phyloP scores from a whole-genome alignment of 2,113 vertebrate species.

The Xiphophorus maculatus region DNA sequence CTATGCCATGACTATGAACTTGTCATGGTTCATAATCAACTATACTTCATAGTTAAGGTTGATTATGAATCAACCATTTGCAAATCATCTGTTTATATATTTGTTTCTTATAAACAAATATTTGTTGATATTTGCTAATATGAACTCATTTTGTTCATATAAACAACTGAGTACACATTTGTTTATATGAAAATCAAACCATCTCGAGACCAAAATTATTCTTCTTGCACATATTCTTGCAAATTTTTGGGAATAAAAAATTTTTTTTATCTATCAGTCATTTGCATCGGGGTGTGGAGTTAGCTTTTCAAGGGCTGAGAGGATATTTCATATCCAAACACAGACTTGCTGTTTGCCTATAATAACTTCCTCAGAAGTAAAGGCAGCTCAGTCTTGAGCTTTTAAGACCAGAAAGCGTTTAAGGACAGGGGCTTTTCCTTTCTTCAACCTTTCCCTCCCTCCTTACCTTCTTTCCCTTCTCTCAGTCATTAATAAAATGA shows the following conservation, averaged over 20 bases:
- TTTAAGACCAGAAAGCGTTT: slow-evolving; percentile 68
- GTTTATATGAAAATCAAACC: background rate
- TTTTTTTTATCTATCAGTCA: background rate
- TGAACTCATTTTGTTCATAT: too few relatives aligned
- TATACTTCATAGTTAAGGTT: too few relatives aligned
- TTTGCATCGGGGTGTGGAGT: slow-evolving; percentile 25
- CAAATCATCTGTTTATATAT: too few relatives aligned
- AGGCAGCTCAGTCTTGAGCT: slow-evolving; percentile 66
- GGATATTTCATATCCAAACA: slow-evolving; percentile 70
- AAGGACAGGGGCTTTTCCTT: slow-evolving; percentile 63
- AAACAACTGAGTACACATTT: background rate
- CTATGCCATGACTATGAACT: background rate
- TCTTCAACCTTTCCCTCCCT: slow-evolving; percentile 18
- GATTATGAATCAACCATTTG: too few relatives aligned
- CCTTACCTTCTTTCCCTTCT: slow-evolving; percentile 29
- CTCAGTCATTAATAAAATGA: slow-evolving; percentile 81
- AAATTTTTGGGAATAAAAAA: background rate
- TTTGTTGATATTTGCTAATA: too few relatives aligned
- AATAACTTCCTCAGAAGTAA: slow-evolving; percentile 71
- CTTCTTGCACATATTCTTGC: background rate
- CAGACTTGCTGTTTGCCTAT: slow-evolving; percentile 57
- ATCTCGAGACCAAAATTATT: background rate
- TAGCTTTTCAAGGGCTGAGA: slow-evolving; percentile 24
- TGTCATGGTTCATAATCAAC: too few relatives aligned
- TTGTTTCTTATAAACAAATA: too few relatives aligned